Evolutionary conservation across 1,140 invertebrate genomes (phyloP).

Genomic region (Drosophila varians): DNA sequence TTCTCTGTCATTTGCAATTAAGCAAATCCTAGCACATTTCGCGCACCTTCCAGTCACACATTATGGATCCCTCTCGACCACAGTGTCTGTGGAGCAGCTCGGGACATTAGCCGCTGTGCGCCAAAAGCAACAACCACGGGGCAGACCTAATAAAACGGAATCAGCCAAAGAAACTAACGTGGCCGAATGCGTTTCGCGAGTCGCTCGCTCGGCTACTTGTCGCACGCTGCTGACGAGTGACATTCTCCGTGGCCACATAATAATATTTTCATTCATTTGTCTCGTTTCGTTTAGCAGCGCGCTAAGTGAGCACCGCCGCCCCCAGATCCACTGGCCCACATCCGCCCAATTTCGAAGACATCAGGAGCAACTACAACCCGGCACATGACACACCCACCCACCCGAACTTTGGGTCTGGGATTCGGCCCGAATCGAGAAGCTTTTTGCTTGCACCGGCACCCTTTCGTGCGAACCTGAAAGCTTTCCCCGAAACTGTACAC

Average conservation of each 20-base stretch:
- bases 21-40: neutral
- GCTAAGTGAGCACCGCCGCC: constrained; percentile 48
- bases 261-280: constrained; percentile 75
- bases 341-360: neutral
- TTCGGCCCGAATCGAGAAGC: constrained; percentile 24
- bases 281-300: constrained; percentile 69
- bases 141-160: constrained; percentile 12
- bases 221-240: constrained; percentile 59
- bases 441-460: constrained; percentile 13
- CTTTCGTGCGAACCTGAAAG: neutral
- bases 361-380: constrained; percentile 4
- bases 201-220: constrained; percentile 25
- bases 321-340: neutral
- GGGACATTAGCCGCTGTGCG: constrained; percentile 48
- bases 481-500: constrained; percentile 13
- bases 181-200: constrained; percentile 61
- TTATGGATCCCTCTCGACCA: constrained; percentile 25
- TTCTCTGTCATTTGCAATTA: neutral
- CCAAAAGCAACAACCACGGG: constrained; percentile 42
- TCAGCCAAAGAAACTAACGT: constrained; percentile 30
- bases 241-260: constrained; percentile 52
- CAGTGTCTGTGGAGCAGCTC: constrained; percentile 29
- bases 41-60: constrained; percentile 28
- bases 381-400: constrained; percentile 3
- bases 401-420: constrained; percentile 36